Percentiles rank a stretch among this genome's conserved stretches.
phyloP scores from a whole-genome alignment of 2,113 vertebrate species.

The Phrynosoma blainvillii region DNA sequence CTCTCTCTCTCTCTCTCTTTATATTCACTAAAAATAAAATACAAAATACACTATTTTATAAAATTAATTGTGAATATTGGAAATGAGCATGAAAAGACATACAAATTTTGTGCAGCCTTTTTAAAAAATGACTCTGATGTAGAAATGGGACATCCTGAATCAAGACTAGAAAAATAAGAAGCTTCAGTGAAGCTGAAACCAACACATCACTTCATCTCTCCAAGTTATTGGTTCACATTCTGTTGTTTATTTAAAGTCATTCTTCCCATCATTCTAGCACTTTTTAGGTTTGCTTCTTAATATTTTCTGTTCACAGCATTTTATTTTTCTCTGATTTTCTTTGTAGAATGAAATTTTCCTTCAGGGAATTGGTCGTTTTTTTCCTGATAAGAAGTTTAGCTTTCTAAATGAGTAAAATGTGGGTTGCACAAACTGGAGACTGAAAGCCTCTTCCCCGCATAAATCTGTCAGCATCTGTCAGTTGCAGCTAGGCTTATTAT shows the following conservation, averaged over 20 bases:
- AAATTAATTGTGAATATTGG: background rate
- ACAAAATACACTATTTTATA: background rate
- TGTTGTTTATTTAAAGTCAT: background rate
- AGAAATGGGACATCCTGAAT: background rate
- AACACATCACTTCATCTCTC: too few species aligned
- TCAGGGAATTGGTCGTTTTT: background rate
- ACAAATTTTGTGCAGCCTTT: background rate
- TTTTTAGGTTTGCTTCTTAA: background rate
- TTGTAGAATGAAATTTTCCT: background rate
- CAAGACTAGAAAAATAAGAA: background rate
- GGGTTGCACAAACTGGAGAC: constrained; percentile 51
- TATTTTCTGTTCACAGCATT: background rate
- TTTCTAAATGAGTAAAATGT: constrained; percentile 36
- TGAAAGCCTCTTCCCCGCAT: constrained; percentile 47
- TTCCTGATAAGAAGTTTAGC: background rate
- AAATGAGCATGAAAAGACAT: background rate
- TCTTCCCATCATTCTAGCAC: background rate
- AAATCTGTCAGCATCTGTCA: constrained; percentile 46
- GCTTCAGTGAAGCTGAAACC: too few species aligned
- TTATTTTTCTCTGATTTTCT: constrained; percentile 23
- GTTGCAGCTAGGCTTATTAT: constrained; percentile 47
- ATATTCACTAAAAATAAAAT: too few species aligned
- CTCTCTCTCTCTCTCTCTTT: too few species aligned
- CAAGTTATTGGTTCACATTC: background rate
- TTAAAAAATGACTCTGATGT: background rate